A percentile compares a stretch with the other conserved stretches of the same genome.
Conservation (phyloP, 1,140 invertebrate species). For the Euura saliciscinereae region DNA sequence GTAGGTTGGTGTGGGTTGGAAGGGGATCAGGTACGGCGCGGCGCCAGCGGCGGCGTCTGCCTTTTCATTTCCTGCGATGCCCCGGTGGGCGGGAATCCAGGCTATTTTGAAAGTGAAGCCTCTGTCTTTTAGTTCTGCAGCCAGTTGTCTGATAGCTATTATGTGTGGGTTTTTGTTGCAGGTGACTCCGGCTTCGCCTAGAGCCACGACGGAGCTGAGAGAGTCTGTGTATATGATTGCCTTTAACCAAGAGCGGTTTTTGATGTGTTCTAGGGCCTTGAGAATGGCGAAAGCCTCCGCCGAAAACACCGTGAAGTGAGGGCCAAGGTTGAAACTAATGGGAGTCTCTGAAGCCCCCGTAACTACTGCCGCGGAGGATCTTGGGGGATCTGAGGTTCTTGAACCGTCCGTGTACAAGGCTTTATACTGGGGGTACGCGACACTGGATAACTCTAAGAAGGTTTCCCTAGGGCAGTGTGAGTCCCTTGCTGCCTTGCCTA, state of each 20-base stretch:
- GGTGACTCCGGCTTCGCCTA: not conserved
- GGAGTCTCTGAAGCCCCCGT: not conserved
- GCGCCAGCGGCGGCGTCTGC: not conserved
- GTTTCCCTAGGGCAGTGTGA: not conserved
- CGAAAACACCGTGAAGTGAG: not conserved
- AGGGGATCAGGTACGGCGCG: not conserved
- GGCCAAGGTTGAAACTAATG: not conserved
- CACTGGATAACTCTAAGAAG: not conserved
- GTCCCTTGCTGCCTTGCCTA: not conserved
- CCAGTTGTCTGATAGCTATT: not conserved
- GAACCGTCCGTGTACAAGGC: not conserved
- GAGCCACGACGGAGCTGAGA: not conserved
- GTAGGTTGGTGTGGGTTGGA: not conserved
- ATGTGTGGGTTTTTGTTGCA: not conserved
- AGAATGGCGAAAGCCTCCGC: not conserved
- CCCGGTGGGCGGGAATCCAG: not conserved
- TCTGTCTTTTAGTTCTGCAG: not conserved
- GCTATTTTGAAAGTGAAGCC: not conserved
- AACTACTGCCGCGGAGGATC: not conserved
- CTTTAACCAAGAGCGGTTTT: not conserved
- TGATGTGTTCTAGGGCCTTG: not conserved
- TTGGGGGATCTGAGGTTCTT: not conserved
- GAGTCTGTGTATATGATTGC: not conserved
- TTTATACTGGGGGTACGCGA: not conserved
- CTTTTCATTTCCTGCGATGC: not conserved